Evolutionary conservation across 2,113 vertebrate genomes (phyloP), one percentile per base, ranked within the genome.

Genomic region (Miniopterus natalensis): DNA sequence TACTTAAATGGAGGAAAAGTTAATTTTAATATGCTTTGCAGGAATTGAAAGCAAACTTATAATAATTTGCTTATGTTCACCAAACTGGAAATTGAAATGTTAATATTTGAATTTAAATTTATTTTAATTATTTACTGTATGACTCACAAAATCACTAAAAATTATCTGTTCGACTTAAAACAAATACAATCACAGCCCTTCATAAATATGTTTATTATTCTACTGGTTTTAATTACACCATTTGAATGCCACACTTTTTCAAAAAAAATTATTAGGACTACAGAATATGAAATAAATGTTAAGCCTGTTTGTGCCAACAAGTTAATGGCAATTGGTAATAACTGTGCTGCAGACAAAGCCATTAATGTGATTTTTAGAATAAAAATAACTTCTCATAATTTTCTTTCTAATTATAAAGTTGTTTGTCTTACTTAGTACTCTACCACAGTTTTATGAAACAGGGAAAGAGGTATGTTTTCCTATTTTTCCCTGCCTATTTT

Each of bases 11-110:
- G 97, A 84, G 96, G 63, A 98, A 98, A 98, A 98, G 97, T 98
- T 98, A 97, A 99, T 98, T 98, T 98, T 98, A 98, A 98, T 98
- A 98, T 96, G 96, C 96, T 98, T 98, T 96, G 78, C 59, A 75
- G 98, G 95, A 98, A 99, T 97, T 98, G 97, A 98, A 98, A 96
- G 25, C 96, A 98, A 98, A 98, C 98, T 97, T 98, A 97, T 92
- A 97, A 97, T 94, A 98, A 97, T 97, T 98, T 97, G 92, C 70
- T 97, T 97, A 93, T 73, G 96, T 96, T 97, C 91, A 89, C 77
- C 97, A 98, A 97, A 96, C 93, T 96, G 70, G 97, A 98, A 98
- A 98, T 97, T 95, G 97, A 97, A 95, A 98, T 98, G 97, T 98
- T 98, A 97, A 97, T 96, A 90, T 93, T 96, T 92, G 92, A 94